phyloP scores from a whole-genome alignment of 2,797 vertebrate species.

The Parauchenoglanis ngamensis region DNA sequence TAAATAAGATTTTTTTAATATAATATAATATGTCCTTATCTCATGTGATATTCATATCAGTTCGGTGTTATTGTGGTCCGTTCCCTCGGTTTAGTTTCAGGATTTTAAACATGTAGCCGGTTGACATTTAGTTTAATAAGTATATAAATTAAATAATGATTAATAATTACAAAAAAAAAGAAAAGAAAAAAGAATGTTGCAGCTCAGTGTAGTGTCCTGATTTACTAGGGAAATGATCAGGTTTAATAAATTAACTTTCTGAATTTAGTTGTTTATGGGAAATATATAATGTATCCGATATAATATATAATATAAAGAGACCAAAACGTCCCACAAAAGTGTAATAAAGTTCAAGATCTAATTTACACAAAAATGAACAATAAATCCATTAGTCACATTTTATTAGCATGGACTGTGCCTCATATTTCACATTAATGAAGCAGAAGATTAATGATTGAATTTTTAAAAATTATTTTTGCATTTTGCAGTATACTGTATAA shows the following conservation, averaged over 20 bases:
- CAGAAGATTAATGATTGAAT: background rate
- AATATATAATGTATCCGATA: background rate
- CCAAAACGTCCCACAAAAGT: background rate
- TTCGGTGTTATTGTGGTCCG: background rate
- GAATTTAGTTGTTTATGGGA: background rate
- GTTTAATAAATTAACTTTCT: background rate
- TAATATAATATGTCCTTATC: conserved; percentile 8
- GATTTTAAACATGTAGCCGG: background rate
- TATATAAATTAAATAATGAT: background rate
- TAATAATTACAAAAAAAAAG: background rate
- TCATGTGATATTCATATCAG: background rate
- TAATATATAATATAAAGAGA: background rate
- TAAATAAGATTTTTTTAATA: background rate
- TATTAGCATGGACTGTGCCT: background rate
- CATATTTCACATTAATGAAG: background rate
- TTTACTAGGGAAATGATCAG: background rate
- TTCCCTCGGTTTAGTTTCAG: background rate
- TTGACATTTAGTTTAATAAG: background rate
- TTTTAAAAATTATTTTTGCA: background rate
- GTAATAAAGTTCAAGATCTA: background rate
- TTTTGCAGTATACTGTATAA: background rate
- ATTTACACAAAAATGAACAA: background rate
- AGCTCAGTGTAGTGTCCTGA: background rate
- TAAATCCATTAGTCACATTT: background rate
- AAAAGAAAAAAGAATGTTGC: background rate